Percentiles rank a stretch among this genome's conserved stretches.
Conservation (phyloP, 2,888 invertebrate species). For the Nomada lathburiana region DNA sequence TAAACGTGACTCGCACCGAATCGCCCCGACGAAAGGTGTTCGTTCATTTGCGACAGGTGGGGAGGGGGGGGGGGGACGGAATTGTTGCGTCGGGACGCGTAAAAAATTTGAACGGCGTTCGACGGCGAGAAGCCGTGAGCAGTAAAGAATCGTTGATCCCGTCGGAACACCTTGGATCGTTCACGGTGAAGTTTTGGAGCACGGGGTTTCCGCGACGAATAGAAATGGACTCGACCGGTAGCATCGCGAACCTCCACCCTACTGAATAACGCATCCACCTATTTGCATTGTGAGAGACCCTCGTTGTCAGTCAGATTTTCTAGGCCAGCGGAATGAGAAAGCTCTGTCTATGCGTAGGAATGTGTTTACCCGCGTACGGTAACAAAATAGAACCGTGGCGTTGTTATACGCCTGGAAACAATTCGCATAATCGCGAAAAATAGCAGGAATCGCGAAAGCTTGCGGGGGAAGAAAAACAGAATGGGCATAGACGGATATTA, state of each 20-base stretch:
- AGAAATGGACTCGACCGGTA: constrained; percentile 65
- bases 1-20: neutral
- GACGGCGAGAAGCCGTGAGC: neutral
- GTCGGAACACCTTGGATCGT: constrained; percentile 48
- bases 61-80: neutral
- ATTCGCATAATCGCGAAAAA: constrained; percentile 28
- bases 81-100: neutral
- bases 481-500: neutral
- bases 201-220: constrained; percentile 61
- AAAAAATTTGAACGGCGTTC: neutral
- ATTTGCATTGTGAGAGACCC: constrained; percentile 61
- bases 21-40: neutral
- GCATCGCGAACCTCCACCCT: constrained; percentile 48
- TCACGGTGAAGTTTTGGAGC: constrained; percentile 38
- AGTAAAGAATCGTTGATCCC: constrained; percentile 54
- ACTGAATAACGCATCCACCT: constrained; percentile 68
- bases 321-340: constrained; percentile 39
- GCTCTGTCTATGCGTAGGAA: constrained; percentile 15
- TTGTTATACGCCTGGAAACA: neutral
- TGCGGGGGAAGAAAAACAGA: neutral
- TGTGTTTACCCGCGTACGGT: constrained; percentile 20
- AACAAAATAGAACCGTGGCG: constrained; percentile 15
- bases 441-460: neutral
- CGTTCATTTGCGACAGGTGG: neutral
- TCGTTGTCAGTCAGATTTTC: constrained; percentile 69